These are phyloP conservation scores for Megaceryle torquata DNA, from an alignment of 2,113 vertebrate genomes.

Conservation along the genomic window DNA sequence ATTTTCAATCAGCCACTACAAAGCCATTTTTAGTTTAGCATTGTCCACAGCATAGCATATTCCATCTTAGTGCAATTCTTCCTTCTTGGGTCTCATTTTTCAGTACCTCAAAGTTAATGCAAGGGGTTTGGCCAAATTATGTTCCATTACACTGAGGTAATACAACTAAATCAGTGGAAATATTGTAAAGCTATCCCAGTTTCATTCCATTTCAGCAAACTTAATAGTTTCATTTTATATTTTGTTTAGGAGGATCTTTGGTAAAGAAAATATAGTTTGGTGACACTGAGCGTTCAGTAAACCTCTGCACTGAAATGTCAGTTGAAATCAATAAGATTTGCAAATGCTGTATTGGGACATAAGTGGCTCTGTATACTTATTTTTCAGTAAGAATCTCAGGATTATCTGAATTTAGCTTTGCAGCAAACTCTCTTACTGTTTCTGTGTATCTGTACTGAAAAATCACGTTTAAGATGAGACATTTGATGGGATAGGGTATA, in stretches of 20 bases:
- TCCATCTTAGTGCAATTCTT: not conserved
- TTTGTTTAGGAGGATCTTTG: not conserved
- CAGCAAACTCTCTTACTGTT: not conserved
- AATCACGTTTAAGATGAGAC: not conserved
- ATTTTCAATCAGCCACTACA: not conserved
- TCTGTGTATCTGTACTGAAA: not conserved
- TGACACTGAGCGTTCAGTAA: not conserved
- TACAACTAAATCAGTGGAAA: not conserved
- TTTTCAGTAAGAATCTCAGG: not conserved
- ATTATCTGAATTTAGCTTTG: not conserved
- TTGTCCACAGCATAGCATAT: not conserved
- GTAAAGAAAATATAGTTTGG: not conserved
- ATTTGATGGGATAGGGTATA: not conserved
- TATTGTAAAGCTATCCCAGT: not conserved
- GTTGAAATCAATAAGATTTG: not conserved
- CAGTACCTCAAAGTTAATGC: not conserved
- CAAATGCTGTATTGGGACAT: not conserved
- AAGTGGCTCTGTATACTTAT: not conserved
- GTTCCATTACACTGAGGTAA: not conserved
- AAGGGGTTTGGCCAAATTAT: not conserved
- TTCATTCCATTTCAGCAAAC: not conserved
- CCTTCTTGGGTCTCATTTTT: not conserved
- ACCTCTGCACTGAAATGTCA: not conserved
- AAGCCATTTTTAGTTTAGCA: rapidly evolving
- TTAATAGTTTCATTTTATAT: not conserved